Evolutionary conservation across 2,797 vertebrate genomes (phyloP).

Genomic region (Molossus alvarezi): DNA sequence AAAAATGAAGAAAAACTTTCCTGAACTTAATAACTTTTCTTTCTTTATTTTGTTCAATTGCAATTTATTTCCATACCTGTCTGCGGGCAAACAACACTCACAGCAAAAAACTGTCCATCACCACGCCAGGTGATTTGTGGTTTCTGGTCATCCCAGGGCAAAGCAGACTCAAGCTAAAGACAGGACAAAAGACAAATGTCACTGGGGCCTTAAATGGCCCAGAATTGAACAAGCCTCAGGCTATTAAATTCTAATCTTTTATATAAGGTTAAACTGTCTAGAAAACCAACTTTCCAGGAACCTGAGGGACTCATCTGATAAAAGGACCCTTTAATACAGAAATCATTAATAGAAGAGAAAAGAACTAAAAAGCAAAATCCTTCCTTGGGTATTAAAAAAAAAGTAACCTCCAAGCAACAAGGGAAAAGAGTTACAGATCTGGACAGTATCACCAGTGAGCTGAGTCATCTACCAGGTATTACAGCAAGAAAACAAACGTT

Average conservation of each 20-base stretch:
- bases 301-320: not conserved
- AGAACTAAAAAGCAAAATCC: not conserved
- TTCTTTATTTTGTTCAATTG: not conserved
- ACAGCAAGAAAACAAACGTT: not conserved
- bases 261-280: not conserved
- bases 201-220: not conserved
- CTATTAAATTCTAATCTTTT: not conserved
- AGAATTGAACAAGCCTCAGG: not conserved
- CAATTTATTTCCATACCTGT: conserved; percentile 90
- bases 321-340: not conserved
- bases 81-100: conserved; percentile 94
- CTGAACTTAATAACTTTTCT: not conserved
- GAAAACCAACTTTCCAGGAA: not conserved
- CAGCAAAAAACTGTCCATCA: conserved; percentile 96
- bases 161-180: conserved; percentile 92
- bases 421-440: not conserved
- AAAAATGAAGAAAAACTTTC: not conserved
- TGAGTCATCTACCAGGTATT: not conserved
- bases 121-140: conserved; percentile 96
- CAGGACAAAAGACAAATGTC: not conserved
- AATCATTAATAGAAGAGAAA: conserved; percentile 13
- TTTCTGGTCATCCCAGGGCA: conserved; percentile 94
- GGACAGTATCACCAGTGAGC: not conserved
- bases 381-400: not conserved
- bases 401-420: not conserved